A percentile compares a stretch with the other conserved stretches of the same genome.
These are phyloP conservation scores for Drosophila rufa DNA, from an alignment of 1,140 invertebrate genomes.

Conservation along the genomic window DNA sequence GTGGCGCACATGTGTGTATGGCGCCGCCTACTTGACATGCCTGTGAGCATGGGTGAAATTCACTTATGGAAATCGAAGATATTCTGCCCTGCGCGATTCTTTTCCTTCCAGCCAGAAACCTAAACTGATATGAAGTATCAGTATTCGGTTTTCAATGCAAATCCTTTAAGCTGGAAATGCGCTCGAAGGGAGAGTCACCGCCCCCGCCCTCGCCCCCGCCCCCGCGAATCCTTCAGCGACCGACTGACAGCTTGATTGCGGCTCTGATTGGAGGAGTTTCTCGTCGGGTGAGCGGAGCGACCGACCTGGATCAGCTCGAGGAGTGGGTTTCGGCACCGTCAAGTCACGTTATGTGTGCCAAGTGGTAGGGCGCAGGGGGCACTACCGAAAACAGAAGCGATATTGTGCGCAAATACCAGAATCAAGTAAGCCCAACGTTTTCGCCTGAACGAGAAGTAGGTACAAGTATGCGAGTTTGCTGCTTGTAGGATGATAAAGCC, in stretches of 20 bases:
- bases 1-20: conserved; percentile 42
- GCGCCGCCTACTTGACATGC: conserved; percentile 44
- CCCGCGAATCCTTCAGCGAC: conserved; percentile 12
- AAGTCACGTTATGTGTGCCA: conserved; percentile 22
- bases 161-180: conserved; percentile 80
- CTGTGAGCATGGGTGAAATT: conserved; percentile 55
- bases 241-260: conserved; percentile 51
- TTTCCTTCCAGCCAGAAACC: conserved; percentile 50
- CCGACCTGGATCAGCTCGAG: conserved; percentile 12
- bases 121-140: conserved; percentile 82
- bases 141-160: conserved; percentile 79
- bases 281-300: conserved; percentile 10
- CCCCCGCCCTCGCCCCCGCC: conserved; percentile 3
- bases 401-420: conserved; percentile 2
- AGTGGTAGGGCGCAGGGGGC: conserved; percentile 11
- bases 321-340: conserved; percentile 6
- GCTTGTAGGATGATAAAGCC: not conserved
- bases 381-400: conserved; percentile 1
- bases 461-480: not conserved
- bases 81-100: conserved; percentile 28
- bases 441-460: conserved; percentile 1
- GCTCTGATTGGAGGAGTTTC: conserved; percentile 28
- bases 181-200: conserved; percentile 35
- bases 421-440: conserved; percentile 8
- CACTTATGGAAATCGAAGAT: conserved; percentile 81